Evolutionary conservation across 1,140 invertebrate genomes (phyloP), one percentile per base, ranked within the genome.

Genomic region (roundworm (Caenorhabditis elegans)): DNA sequence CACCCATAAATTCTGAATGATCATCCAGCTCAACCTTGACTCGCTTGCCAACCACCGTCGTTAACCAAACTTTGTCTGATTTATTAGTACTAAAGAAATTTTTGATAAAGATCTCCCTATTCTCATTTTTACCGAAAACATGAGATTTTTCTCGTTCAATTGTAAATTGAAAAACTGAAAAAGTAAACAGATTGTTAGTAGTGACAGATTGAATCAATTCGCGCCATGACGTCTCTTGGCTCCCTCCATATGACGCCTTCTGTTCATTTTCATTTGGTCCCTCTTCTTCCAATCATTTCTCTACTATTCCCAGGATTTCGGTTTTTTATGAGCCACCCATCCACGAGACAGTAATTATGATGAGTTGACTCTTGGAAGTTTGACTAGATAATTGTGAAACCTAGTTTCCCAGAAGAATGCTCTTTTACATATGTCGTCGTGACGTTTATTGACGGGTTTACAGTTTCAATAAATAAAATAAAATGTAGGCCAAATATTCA

Each of bases 201-300:
- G 8, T 39, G 60, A 70, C 60, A 70, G 60, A 15, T 70, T 70
- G 60, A 43, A 70, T 70, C 34, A 36, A 70, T 70, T 70, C 60
- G 60, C 60, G 60, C 60, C 60, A 70, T 70, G 60, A 43, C 60
- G 55, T 65, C 55, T 65, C 34, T 28, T 60, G 26, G 11, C 28
- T 65, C 28, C 22, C 6, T 70, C 60, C 60, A 70, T 70, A 70
- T 70, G 60, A 70, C 60, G 60, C 60, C 60, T 70, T 70, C 60
- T 70, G 60, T 70, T 70, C 60, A 39, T 70, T 31, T 39, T 70
- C 60, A 22, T 43, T 19, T 39, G 34, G 13, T 39, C 13, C n/a
- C 31, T 39, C n/a, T n/a, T 53, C 22, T 53, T 22, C n/a, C n/a
- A n/a, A n/a, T n/a, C 31, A 31, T 70, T 28, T 39, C 22, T 1